These are phyloP conservation scores for Drosophila mayri DNA, from an alignment of 1,140 invertebrate species.

Conservation along the genomic window DNA sequence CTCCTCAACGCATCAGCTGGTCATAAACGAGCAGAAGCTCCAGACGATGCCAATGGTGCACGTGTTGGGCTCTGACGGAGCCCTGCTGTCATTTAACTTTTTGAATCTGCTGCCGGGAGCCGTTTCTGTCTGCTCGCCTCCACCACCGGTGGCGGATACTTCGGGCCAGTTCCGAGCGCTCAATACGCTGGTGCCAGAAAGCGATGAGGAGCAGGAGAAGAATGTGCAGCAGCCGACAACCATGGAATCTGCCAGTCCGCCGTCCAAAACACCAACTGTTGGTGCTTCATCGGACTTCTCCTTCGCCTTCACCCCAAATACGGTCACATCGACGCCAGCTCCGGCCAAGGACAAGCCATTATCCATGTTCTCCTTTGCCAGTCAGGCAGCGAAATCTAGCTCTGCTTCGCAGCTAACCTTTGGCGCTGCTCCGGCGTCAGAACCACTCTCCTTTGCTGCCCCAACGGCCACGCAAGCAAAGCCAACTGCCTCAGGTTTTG, in stretches of 20 bases:
- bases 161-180: conserved; percentile 82
- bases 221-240: background rate
- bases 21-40: conserved; percentile 86
- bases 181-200: conserved; percentile 23
- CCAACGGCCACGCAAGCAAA: background rate
- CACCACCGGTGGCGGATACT: conserved; percentile 86
- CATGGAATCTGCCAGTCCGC: background rate
- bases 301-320: conserved; percentile 66
- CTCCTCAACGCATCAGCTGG: conserved; percentile 87
- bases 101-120: conserved; percentile 87
- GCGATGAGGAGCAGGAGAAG: conserved; percentile 13
- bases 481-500: conserved; percentile 29
- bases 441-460: conserved; percentile 41
- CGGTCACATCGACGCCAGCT: conserved; percentile 71
- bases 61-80: conserved; percentile 89
- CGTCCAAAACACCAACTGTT: background rate
- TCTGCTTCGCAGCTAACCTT: conserved; percentile 11
- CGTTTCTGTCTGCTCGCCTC: conserved; percentile 86
- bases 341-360: conserved; percentile 59
- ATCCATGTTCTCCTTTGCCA: conserved; percentile 61
- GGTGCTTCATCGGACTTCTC: conserved; percentile 53
- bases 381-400: conserved; percentile 20
- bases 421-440: conserved; percentile 1
- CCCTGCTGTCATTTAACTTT: conserved; percentile 89
- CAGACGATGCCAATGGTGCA: conserved; percentile 89